A percentile compares a stretch with the other conserved stretches of the same genome.
Conservation (phyloP, 2,113 vertebrate genomes). For the Albula goreensis region DNA sequence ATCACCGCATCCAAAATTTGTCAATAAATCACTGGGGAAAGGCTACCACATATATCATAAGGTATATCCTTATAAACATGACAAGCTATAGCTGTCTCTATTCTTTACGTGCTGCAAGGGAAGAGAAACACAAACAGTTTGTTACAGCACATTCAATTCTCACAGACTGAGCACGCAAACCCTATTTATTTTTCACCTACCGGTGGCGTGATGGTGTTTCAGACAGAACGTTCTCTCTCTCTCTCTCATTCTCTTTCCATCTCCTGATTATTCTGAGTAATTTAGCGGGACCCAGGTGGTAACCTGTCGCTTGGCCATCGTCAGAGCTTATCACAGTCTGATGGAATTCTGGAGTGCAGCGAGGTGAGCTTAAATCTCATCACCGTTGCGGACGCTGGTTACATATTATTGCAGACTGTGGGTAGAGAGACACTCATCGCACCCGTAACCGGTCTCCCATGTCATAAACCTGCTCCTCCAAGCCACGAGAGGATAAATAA, state of each 20-base stretch:
- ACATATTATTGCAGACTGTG: neutral
- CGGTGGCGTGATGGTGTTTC: neutral
- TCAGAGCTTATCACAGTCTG: neutral
- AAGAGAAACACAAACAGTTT: neutral
- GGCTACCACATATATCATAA: neutral
- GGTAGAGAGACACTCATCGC: neutral
- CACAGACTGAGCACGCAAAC: neutral
- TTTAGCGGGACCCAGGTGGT: neutral
- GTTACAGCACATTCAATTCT: neutral
- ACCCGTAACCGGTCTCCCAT: neutral
- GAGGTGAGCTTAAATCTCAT: slow-evolving; percentile 1
- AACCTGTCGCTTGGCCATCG: neutral
- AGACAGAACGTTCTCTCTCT: neutral
- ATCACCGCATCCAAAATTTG: neutral
- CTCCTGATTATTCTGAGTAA: neutral
- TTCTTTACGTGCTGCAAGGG: neutral
- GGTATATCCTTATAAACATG: neutral
- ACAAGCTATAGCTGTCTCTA: neutral
- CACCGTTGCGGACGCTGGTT: neutral
- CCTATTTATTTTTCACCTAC: neutral
- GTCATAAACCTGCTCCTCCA: neutral
- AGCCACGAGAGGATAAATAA: neutral
- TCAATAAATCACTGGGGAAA: neutral
- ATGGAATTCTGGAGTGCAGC: neutral
- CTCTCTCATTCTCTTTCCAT: neutral